Conservation (phyloP, 2,797 vertebrate species). For the Propithecus deckenii region DNA sequence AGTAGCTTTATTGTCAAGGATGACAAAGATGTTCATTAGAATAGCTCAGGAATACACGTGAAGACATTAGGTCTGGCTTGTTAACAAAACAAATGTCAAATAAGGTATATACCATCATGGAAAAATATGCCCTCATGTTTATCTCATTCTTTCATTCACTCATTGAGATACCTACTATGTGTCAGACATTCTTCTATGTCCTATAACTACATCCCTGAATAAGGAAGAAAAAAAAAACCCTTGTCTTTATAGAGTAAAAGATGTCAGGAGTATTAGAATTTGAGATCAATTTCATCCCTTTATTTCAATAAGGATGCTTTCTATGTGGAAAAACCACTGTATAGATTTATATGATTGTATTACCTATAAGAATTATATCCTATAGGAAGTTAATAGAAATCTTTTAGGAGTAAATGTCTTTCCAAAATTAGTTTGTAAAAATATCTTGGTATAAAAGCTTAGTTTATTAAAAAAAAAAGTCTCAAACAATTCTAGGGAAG, state of each 20-base stretch:
- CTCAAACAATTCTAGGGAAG: neutral
- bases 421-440: neutral
- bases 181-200: neutral
- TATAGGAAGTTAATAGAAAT: neutral
- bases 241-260: neutral
- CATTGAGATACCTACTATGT: neutral
- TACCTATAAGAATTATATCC: neutral
- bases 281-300: neutral
- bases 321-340: neutral
- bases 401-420: neutral
- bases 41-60: neutral
- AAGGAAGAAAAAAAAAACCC: neutral
- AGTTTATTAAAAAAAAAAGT: neutral
- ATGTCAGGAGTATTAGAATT: neutral
- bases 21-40: neutral
- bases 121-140: neutral
- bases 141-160: neutral
- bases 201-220: neutral
- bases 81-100: conserved; percentile 17
- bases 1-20: neutral
- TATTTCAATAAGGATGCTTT: neutral
- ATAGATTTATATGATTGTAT: neutral
- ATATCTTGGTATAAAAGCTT: conserved; percentile 19
- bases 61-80: neutral
- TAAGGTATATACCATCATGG: neutral